Evolutionary conservation across 2,888 invertebrate genomes (phyloP).

Genomic region (Incurvaria masculella): DNA sequence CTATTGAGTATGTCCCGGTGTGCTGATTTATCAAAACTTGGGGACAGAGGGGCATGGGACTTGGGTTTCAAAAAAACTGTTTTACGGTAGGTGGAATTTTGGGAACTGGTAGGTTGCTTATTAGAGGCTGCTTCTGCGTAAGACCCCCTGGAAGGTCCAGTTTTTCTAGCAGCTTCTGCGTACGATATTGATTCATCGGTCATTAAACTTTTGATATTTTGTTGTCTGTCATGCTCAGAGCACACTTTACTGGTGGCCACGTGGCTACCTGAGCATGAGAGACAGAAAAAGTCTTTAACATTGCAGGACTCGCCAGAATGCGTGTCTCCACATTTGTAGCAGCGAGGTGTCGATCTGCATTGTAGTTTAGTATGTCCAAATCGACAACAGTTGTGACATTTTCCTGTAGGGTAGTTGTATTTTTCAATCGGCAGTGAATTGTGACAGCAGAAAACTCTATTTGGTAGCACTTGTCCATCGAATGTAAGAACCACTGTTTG

Average conservation of each 20-base stretch:
- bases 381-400: neutral
- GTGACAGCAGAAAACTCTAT: neutral
- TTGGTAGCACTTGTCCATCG: slow-evolving; percentile 2
- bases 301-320: neutral
- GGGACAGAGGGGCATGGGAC: no score
- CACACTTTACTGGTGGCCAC: neutral
- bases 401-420: slow-evolving; percentile 2
- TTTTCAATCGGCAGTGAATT: neutral
- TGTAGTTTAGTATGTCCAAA: slow-evolving; percentile 1
- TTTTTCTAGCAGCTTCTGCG: neutral
- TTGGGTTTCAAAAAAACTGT: no score
- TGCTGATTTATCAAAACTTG: no score
- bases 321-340: slow-evolving; percentile 1
- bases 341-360: slow-evolving; percentile 1
- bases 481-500: neutral
- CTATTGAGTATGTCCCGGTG: no score
- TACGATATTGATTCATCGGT: neutral
- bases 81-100: no score
- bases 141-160: neutral
- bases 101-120: no score
- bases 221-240: neutral
- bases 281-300: neutral
- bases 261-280: neutral
- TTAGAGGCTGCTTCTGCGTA: no score
- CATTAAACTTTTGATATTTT: neutral